Evolutionary conservation across 1,140 invertebrate species (phyloP), one percentile per base, ranked within the genome.

Genomic region (Rhyacophila brunnea): DNA sequence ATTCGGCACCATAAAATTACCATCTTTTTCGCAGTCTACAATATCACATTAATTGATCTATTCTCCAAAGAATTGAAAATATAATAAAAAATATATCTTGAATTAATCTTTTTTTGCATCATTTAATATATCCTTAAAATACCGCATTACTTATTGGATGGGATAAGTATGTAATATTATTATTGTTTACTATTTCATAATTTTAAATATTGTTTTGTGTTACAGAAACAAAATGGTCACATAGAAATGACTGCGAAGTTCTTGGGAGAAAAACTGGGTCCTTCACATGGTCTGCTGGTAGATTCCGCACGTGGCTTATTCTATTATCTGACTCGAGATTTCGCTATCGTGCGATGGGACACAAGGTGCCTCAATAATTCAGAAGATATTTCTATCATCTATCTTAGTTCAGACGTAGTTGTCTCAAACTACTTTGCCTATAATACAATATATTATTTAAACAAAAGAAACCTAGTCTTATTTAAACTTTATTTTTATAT

Each of bases 291-390:
- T 9, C 62, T 74, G 20, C 57, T 67, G 7, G 15, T 62, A 3
- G 70, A 73, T 63, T 49, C 60, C 6, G 59, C 55, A 52, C 44
- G 61, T 34, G 68, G 70, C 18, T 54, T 75, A 18, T 67, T 60
- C 63, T 75, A 75, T 65, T 73, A 69, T 60, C 52, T 75, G 23
- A 59, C 62, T 0, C 60, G 70, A 20, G 70, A 72, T 68, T 69
- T 65, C 62, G 73, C 68, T 6, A 58, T 71, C 11, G 66, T 74
- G 6, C 64, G 71, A 44, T 75, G 73, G 73, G 62, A 65, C 43
- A 68, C 55, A 38, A 69, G 64, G 72, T 74, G 66, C n/a, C n/a
- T n/a, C n/a, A n/a, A n/a, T n/a, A n/a, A n/a, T n/a, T n/a, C n/a
- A 28, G 23, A 3, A 28, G 3, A 28, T 9, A 28, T 9, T 28